Base-by-base conservation (phyloP, 2,888 invertebrate genomes). In the Cheiracanthium punctorium region DNA sequence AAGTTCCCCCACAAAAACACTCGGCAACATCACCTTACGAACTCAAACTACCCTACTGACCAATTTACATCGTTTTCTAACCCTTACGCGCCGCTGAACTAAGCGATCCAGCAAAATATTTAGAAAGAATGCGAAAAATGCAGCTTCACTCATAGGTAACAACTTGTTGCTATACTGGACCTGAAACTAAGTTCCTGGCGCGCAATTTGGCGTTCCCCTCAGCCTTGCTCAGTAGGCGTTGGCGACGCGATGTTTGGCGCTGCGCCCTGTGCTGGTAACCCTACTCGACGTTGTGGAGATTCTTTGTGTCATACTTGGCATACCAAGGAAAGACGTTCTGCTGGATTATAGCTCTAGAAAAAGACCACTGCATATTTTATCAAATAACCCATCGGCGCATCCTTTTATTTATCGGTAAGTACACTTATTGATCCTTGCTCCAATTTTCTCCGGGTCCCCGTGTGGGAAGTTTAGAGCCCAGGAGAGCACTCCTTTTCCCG, bases 261-360 rank as follows among this genome's bases (percentile, higher is more conserved):
- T 29, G 24, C 28, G 30, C 20, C 64, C 29, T 37, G 65, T 74
- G 37, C 10, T 73, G 84, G 91, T 91, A 91, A 79, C 90, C 87
- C 89, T 80, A 88, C 87, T 88, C 90, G 95, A 96, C 96, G 96
- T 96, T 96, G 96, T 96, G 95, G 94, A 95, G 96, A 96, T 96
- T 96, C 96, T 96, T 96, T 96, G 96, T 96, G 96, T 95, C 96
- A 96, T 96, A 96, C 96, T 95, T 95, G 94, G 95, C 96, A 96
- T 96, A 96, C 96, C 96, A 96, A 93, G 93, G 93, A 93, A 93
- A 92, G 84, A 85, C 79, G 77, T 74, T 79, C 58, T 70, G 79
- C 77, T 52, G 79, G 79, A 80, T 85, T 85, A 79, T 48, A 74
- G 79, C 79, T 75, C 52, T 52, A 37, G 32, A 85, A 85, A 85